Conservation (phyloP, 2,113 vertebrate species). For the Ptilonorhynchus violaceus region DNA sequence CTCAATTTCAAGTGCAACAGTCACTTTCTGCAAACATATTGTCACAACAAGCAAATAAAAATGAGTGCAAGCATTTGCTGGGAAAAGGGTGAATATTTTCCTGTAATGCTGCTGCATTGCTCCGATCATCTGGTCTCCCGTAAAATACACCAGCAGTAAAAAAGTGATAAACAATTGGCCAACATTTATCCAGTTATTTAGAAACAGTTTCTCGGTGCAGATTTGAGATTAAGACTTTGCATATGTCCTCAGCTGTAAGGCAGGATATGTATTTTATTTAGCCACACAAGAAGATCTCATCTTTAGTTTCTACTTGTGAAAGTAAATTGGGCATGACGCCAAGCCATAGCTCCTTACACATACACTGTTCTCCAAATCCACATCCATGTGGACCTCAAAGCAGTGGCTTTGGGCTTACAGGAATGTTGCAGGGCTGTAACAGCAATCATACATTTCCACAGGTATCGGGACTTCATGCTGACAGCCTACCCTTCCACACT, state of each 20-base stretch:
- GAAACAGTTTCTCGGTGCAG: background rate
- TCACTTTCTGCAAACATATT: background rate
- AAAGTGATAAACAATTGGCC: slow-evolving; percentile 3
- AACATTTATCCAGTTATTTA: background rate
- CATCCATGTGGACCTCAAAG: background rate
- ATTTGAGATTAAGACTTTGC: background rate
- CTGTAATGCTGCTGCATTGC: background rate
- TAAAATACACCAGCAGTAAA: background rate
- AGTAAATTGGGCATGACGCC: background rate
- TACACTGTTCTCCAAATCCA: background rate
- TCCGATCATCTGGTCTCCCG: background rate
- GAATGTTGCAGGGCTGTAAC: background rate
- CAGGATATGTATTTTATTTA: background rate
- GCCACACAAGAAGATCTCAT: background rate
- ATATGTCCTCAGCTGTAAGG: background rate
- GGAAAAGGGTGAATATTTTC: background rate
- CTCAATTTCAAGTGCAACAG: background rate
- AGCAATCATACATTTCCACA: background rate
- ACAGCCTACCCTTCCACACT: background rate
- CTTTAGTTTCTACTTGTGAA: background rate
- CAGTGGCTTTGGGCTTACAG: background rate
- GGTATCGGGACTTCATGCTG: background rate
- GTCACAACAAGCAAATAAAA: slow-evolving; percentile 10
- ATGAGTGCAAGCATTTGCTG: background rate
- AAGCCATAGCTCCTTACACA: background rate